Base-by-base conservation (phyloP, 2,113 vertebrate species). In the Pavo muticus region DNA sequence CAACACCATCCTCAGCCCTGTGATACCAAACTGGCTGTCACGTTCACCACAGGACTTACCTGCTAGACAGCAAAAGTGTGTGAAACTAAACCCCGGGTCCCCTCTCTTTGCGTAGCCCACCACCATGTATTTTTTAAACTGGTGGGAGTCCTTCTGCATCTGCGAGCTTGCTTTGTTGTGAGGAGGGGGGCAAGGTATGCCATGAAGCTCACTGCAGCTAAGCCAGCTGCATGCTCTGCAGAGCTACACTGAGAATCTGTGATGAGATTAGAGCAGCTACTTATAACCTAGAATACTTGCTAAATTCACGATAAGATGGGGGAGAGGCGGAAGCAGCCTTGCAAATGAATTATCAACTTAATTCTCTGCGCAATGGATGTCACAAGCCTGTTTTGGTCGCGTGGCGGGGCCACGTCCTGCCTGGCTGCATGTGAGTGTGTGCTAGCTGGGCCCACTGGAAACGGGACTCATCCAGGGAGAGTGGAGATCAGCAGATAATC, bases 401-500 rank as follows among this genome's bases (percentile, higher is more conserved):
- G 3, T 42, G 50, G 57, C 54, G 20, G 52, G 83, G 80, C 78
- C 2, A 0, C 3, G 56, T 93, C 60, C 68, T 84, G 80, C 87
- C 27, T 48, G 17, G 54, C 0, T 2, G 20, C 37, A 35, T 35
- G 35, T 0, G 1, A 40, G 9, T 74, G 61, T 2, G 6, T 91
- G 54, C 54, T 93, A 20, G 42, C 3, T 1, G 71, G 59, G 60
- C 9, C 4, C 39, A 6, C 8, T 73, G 87, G 54, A 83, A 88
- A 87, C 2, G 30, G 79, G 74, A 65, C 72, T 71, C 2, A 2
- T 87, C 89, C 80, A n/a, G 86, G 76, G 88, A 73, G 50, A 50
- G 37, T 20, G 57, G 61, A 85, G 95, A 93, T 95, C 96, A 42
- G 60, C 90, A 93, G 68, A 79, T 88, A 32, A 96, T 98, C 96